A percentile compares a stretch with the other conserved stretches of the same genome.
Evolutionary conservation across 2,888 invertebrate genomes (phyloP).

Genomic region (Cylloceria caligata): DNA sequence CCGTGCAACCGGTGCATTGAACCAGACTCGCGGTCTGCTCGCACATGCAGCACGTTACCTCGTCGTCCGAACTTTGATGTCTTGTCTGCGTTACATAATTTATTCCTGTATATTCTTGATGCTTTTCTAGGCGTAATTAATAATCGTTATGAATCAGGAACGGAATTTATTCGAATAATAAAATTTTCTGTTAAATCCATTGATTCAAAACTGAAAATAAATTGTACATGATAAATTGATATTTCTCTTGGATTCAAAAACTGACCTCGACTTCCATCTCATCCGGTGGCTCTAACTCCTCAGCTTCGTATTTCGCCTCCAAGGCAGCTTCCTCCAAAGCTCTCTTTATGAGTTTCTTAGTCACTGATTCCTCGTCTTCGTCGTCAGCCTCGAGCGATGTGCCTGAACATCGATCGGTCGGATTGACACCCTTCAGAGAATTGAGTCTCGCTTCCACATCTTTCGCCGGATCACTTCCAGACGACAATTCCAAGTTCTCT

Average conservation of each 20-base stretch:
- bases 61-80: slow-evolving; percentile 67
- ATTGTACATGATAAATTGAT: background rate
- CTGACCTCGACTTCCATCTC: slow-evolving; percentile 77
- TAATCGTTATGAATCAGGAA: too few relatives aligned
- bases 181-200: too few relatives aligned
- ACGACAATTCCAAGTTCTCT: slow-evolving; percentile 84
- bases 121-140: background rate
- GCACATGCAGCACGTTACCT: slow-evolving; percentile 95
- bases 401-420: slow-evolving; percentile 66
- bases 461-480: slow-evolving; percentile 83
- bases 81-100: slow-evolving; percentile 34
- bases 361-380: slow-evolving; percentile 81
- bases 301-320: slow-evolving; percentile 82
- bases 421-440: slow-evolving; percentile 85
- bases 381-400: slow-evolving; percentile 53
- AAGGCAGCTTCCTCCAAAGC: slow-evolving; percentile 85
- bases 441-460: slow-evolving; percentile 85
- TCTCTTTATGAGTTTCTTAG: slow-evolving; percentile 79
- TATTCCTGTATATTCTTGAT: background rate
- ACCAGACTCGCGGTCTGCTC: slow-evolving; percentile 90
- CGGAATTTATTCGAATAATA: too few relatives aligned
- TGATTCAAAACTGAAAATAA: too few relatives aligned
- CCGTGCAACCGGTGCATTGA: slow-evolving; percentile 91
- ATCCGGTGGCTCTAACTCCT: slow-evolving; percentile 74
- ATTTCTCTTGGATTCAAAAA: background rate